Evolutionary conservation across 2,113 vertebrate genomes (phyloP).

Genomic region (Gymnobelideus leadbeateri): DNA sequence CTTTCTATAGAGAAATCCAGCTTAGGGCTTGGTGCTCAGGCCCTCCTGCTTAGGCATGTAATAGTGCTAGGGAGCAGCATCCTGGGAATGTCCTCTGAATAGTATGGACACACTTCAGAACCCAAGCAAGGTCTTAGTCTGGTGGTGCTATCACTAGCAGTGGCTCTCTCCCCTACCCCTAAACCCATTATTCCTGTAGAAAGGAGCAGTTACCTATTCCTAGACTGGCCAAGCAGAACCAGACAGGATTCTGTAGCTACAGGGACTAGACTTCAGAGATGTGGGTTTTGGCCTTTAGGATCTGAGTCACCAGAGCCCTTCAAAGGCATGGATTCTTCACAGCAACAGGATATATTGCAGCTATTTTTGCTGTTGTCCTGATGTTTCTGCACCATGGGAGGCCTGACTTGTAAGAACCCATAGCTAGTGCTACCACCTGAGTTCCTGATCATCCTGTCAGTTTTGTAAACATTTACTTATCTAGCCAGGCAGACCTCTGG

Average conservation of each 20-base stretch:
- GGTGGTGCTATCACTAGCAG: no score
- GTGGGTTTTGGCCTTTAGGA: background rate
- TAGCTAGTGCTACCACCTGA: conserved; percentile 9
- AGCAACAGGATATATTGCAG: background rate
- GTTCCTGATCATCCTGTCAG: background rate
- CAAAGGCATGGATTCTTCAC: background rate
- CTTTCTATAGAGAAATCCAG: no score
- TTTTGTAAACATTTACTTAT: conserved; percentile 40
- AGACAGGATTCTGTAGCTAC: background rate
- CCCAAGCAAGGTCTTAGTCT: no score
- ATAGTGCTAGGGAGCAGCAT: no score
- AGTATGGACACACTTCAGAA: no score
- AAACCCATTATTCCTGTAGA: background rate
- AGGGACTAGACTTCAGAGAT: background rate
- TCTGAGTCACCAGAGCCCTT: background rate
- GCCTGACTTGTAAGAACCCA: conserved; percentile 53
- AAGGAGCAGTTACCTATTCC: background rate
- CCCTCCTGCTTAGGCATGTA: no score
- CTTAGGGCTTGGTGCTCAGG: no score
- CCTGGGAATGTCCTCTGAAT: no score
- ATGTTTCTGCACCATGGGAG: conserved; percentile 34
- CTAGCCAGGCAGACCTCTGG: conserved; percentile 43
- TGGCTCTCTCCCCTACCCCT: no score
- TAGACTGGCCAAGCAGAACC: background rate
- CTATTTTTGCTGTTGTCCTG: background rate